phyloP scores from a whole-genome alignment of 2,113 vertebrate genomes.

The Ancistrus triradiatus region DNA sequence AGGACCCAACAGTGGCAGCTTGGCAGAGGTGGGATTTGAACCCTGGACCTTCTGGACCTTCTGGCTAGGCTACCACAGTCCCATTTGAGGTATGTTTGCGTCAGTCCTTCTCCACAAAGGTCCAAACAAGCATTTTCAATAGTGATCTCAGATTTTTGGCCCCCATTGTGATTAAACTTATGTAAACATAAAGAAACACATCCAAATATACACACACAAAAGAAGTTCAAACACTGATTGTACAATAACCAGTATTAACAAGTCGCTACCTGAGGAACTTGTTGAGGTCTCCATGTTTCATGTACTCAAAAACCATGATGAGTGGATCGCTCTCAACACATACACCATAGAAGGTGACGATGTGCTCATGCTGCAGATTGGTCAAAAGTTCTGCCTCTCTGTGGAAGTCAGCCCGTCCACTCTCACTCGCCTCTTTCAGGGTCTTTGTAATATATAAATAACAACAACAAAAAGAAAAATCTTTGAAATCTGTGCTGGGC shows the following conservation, averaged over 20 bases:
- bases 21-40: no score
- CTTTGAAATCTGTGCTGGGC: no score
- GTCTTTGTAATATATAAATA: constrained; percentile 66
- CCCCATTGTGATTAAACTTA: no score
- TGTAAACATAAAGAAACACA: neutral
- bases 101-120: no score
- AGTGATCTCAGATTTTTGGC: no score
- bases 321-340: constrained; percentile 95
- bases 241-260: neutral
- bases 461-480: no score
- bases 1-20: no score
- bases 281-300: constrained; percentile 98
- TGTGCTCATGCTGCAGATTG: constrained; percentile 95
- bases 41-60: no score
- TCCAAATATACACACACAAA: no score
- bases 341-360: constrained; percentile 95
- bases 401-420: constrained; percentile 93
- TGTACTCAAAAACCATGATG: constrained; percentile 99
- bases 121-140: no score
- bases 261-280: constrained; percentile 89
- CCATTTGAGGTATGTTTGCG: no score
- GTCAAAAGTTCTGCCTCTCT: constrained; percentile 94
- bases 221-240: neutral
- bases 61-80: no score
- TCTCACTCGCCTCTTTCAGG: constrained; percentile 94